Percentiles rank a stretch among this genome's conserved stretches.
Evolutionary conservation across 2,888 invertebrate genomes (phyloP).

Genomic region (Bhutanitis thaidina): DNA sequence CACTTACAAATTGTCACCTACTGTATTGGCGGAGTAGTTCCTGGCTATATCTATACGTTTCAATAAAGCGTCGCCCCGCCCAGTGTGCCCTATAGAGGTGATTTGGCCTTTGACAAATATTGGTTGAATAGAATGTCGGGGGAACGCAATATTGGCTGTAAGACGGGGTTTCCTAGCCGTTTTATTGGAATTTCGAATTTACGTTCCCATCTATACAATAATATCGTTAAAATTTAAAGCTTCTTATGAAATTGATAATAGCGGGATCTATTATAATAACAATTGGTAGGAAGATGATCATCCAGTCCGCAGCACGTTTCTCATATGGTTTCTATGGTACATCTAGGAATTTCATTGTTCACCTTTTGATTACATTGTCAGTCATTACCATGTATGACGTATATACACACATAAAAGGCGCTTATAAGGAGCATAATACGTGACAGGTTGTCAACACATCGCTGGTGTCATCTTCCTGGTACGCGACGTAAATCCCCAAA

Average conservation of each 20-base stretch:
- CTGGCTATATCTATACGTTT: conserved; percentile 1
- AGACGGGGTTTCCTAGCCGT: conserved; percentile 38
- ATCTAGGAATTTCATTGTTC: too few relatives aligned
- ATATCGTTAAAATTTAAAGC: conserved; percentile 10
- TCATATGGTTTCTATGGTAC: too few relatives aligned
- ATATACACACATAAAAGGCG: too few relatives aligned
- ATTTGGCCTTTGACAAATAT: conserved; percentile 64
- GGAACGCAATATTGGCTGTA: conserved; percentile 43
- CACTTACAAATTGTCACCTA: conserved; percentile 6
- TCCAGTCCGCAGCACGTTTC: too few relatives aligned
- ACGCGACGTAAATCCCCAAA: too few relatives aligned
- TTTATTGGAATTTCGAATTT: conserved; percentile 45
- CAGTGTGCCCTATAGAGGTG: conserved; percentile 35
- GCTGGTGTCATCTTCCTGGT: too few relatives aligned
- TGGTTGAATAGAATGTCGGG: conserved; percentile 53
- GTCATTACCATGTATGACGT: too few relatives aligned
- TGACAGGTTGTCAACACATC: too few relatives aligned
- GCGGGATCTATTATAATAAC: not conserved
- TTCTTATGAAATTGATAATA: conserved; percentile 2
- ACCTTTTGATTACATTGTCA: too few relatives aligned
- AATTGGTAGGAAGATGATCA: too few relatives aligned
- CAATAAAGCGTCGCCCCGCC: conserved; percentile 11
- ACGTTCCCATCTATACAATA: conserved; percentile 14
- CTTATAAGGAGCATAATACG: too few relatives aligned
- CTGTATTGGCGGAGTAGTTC: not conserved